Evolutionary conservation across 2,888 invertebrate species (phyloP).

Genomic region (Noctua comes): DNA sequence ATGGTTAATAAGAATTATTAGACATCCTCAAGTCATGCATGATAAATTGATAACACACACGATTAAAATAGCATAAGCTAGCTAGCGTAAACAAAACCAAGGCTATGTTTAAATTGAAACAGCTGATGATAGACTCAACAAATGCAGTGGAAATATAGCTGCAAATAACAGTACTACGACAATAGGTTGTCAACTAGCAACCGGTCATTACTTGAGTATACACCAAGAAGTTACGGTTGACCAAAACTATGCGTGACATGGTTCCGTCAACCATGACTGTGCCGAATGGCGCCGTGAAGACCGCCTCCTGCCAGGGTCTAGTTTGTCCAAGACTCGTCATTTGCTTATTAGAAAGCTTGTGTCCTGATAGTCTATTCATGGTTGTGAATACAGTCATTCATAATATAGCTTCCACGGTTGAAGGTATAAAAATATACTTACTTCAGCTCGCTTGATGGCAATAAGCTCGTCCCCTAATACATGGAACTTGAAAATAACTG

Average conservation of each 20-base stretch:
- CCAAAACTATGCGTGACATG: slow-evolving; percentile 56
- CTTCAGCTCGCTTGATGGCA: not conserved
- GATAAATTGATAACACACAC: not conserved
- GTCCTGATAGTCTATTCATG: slow-evolving; percentile 1
- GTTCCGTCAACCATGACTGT: slow-evolving; percentile 54
- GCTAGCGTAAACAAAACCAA: not conserved
- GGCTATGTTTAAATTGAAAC: slow-evolving; percentile 11
- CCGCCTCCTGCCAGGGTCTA: slow-evolving; percentile 55
- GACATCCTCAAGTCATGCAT: not conserved
- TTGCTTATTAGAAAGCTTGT: slow-evolving; percentile 50
- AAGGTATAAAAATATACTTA: too few species aligned
- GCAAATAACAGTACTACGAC: slow-evolving; percentile 22
- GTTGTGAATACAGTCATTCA: not conserved
- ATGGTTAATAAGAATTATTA: too few species aligned
- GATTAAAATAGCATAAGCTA: not conserved
- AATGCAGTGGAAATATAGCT: slow-evolving; percentile 21
- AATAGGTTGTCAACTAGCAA: not conserved
- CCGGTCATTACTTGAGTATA: slow-evolving; percentile 46
- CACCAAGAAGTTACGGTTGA: slow-evolving; percentile 57
- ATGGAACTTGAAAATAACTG: not conserved
- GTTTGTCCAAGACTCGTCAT: slow-evolving; percentile 34
- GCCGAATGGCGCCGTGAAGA: slow-evolving; percentile 46
- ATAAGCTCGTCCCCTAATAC: not conserved
- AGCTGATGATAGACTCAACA: not conserved
- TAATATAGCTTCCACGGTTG: too few species aligned